Evolutionary conservation across 2,888 invertebrate genomes (phyloP).

Genomic region (Amphimallon solstitiale): DNA sequence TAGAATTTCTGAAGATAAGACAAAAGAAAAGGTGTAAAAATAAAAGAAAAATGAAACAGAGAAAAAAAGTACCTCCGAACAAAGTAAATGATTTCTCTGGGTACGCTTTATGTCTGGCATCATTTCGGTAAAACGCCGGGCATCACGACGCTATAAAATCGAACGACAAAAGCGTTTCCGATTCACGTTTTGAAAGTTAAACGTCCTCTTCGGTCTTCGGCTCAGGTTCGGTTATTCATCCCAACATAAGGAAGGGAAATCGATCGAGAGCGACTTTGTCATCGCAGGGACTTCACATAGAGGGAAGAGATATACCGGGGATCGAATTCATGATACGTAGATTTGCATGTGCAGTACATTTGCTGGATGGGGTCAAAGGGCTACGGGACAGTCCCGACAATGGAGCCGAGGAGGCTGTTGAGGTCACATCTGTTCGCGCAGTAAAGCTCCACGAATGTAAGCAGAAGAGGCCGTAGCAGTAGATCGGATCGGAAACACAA

Average conservation of each 20-base stretch:
- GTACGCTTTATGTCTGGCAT: background rate
- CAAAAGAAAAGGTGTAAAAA: slow-evolving; percentile 1
- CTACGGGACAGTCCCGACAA: slow-evolving; percentile 44
- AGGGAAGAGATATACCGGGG: background rate
- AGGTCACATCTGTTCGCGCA: slow-evolving; percentile 38
- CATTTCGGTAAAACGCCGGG: background rate
- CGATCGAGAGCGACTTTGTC: background rate
- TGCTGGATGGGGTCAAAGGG: slow-evolving; percentile 46
- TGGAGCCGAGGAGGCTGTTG: slow-evolving; percentile 48
- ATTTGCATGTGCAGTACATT: slow-evolving; percentile 48
- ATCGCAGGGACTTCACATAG: slow-evolving; percentile 13
- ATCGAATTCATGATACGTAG: slow-evolving; percentile 21
- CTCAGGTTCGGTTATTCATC: too few relatives aligned
- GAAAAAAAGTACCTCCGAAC: background rate
- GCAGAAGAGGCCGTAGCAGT: background rate
- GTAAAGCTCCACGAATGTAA: slow-evolving; percentile 28
- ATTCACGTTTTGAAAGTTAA: slow-evolving; percentile 12
- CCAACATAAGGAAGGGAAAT: too few relatives aligned
- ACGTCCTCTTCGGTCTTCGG: background rate
- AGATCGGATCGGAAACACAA: slow-evolving; percentile 15
- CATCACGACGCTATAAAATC: slow-evolving; percentile 6
- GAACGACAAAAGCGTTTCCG: slow-evolving; percentile 4
- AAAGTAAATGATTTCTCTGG: slow-evolving; percentile 14
- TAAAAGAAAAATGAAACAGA: background rate
- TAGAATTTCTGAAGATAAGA: background rate